phyloP scores from a whole-genome alignment of 1,140 invertebrate genomes.

The Lerema accius region DNA sequence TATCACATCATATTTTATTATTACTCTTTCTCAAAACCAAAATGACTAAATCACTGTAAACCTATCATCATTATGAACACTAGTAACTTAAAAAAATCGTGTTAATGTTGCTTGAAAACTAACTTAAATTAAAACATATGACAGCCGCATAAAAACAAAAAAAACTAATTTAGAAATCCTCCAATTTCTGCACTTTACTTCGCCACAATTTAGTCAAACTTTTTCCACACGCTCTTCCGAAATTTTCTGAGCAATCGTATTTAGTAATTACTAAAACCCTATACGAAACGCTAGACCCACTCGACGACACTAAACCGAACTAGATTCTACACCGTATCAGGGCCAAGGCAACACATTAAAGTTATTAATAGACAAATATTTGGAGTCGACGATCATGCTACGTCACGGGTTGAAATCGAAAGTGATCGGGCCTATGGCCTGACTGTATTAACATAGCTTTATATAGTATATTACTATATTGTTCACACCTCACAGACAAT shows the following conservation, averaged over 20 bases:
- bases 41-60: neutral
- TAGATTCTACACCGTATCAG: conserved; percentile 10
- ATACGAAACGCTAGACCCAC: conserved; percentile 4
- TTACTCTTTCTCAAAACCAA: too few species aligned
- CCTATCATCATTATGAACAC: too few species aligned
- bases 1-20: too few species aligned
- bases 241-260: too few species aligned
- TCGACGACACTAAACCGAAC: neutral
- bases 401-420: conserved; percentile 7
- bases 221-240: neutral
- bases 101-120: too few species aligned
- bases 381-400: neutral
- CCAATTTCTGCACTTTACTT: too few species aligned
- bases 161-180: too few species aligned
- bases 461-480: too few species aligned
- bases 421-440: neutral
- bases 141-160: too few species aligned
- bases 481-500: too few species aligned
- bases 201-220: neutral
- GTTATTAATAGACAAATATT: conserved; percentile 14
- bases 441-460: neutral
- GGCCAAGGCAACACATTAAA: conserved; percentile 16
- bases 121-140: too few species aligned
- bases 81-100: too few species aligned
- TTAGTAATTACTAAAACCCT: neutral